Conservation (phyloP, 2,797 vertebrate genomes). For the Picus viridis region DNA sequence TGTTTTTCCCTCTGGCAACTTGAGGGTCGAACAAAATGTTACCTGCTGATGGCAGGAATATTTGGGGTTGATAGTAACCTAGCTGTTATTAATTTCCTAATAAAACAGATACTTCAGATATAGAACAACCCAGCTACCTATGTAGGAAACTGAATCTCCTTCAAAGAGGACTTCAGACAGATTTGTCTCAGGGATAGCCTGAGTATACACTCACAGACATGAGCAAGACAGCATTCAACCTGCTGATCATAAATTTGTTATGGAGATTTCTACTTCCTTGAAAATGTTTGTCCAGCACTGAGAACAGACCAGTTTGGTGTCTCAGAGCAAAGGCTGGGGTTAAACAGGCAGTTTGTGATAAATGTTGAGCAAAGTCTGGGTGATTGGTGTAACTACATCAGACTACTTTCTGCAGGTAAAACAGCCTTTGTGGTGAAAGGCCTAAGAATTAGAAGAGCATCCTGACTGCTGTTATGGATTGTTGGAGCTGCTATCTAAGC, state of each 20-base stretch:
- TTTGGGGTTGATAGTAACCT: not conserved
- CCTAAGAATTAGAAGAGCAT: not conserved
- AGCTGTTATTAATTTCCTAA: not conserved
- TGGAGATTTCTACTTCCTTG: not conserved
- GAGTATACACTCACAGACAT: not conserved
- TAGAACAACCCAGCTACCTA: not conserved
- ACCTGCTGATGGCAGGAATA: not conserved
- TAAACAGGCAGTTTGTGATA: not conserved
- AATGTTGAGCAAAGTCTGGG: not conserved
- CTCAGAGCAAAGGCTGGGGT: not conserved
- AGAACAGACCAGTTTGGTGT: not conserved
- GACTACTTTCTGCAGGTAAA: not conserved
- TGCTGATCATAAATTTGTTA: not conserved
- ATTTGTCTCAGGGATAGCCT: not conserved
- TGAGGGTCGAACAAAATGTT: not conserved
- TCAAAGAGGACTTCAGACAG: not conserved
- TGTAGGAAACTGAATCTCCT: not conserved
- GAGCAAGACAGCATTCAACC: not conserved
- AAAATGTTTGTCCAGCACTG: not conserved
- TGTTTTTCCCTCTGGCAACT: not conserved
- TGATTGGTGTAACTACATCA: not conserved
- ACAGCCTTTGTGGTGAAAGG: not conserved
- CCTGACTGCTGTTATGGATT: not conserved
- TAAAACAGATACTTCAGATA: not conserved
- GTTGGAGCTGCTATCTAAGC: not conserved